These are phyloP conservation scores for Meghimatium bilineatum DNA, from an alignment of 2,888 invertebrate genomes.

Conservation along the genomic window DNA sequence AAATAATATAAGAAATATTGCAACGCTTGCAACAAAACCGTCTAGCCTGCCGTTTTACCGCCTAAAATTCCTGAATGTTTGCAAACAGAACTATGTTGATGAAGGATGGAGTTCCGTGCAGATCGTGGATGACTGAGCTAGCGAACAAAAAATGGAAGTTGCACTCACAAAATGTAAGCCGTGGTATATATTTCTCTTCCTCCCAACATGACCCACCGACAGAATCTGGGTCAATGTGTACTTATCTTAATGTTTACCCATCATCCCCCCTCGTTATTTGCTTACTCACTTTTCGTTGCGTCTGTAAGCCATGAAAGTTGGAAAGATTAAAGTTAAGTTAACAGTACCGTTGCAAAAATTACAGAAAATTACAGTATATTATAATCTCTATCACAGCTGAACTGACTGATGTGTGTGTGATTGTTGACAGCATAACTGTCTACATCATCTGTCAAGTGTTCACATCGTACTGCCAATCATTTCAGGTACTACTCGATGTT, in stretches of 20 bases:
- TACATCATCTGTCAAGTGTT: too few species aligned
- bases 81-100: neutral
- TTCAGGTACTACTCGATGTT: too few species aligned
- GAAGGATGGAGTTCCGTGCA: neutral
- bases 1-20: neutral
- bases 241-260: neutral
- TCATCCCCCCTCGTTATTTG: neutral
- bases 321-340: neutral
- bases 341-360: too few species aligned
- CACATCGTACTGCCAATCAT: too few species aligned
- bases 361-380: too few species aligned
- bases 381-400: too few species aligned
- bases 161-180: neutral
- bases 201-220: neutral
- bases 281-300: neutral
- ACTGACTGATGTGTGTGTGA: too few species aligned
- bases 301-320: neutral
- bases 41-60: neutral
- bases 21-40: conserved; percentile 6
- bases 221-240: neutral
- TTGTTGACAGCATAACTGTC: too few species aligned
- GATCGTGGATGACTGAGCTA: neutral
- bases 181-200: neutral
- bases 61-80: conserved; percentile 19
- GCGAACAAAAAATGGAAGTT: neutral